These are phyloP conservation scores for Mallateleia sp. DNA, from an alignment of 2,888 invertebrate species.

Conservation along the genomic window DNA sequence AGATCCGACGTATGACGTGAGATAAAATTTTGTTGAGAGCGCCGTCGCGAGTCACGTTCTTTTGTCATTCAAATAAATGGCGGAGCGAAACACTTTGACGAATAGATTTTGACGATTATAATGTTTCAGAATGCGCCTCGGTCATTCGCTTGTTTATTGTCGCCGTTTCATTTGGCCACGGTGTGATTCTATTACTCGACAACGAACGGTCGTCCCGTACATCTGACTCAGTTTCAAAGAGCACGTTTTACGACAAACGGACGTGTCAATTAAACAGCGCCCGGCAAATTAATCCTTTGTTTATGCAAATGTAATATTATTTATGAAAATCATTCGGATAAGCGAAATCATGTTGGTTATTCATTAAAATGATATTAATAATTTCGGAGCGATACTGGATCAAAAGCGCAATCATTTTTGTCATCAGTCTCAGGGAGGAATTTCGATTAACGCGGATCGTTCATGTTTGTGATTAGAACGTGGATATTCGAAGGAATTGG, in stretches of 20 bases:
- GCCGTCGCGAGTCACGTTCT: not conserved
- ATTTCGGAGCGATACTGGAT: too few relatives aligned
- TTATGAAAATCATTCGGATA: too few relatives aligned
- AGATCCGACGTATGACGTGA: too few relatives aligned
- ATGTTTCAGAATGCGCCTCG: conserved; percentile 2
- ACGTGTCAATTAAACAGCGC: conserved; percentile 26
- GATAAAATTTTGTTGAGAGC: too few relatives aligned
- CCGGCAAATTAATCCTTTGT: conserved; percentile 31
- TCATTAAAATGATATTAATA: too few relatives aligned
- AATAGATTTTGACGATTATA: conserved; percentile 21
- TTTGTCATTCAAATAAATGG: not conserved
- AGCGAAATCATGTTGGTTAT: too few relatives aligned
- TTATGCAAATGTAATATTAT: conserved; percentile 1
- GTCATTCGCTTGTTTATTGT: conserved; percentile 31
- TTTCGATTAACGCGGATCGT: too few relatives aligned
- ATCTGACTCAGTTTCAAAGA: conserved; percentile 18
- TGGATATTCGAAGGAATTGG: too few relatives aligned
- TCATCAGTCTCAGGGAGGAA: too few relatives aligned
- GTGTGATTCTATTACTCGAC: conserved; percentile 28
- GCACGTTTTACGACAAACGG: conserved; percentile 30
- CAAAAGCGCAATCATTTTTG: too few relatives aligned
- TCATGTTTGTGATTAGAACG: too few relatives aligned
- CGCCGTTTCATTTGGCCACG: conserved; percentile 6
- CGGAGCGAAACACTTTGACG: conserved; percentile 6
- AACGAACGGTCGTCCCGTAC: not conserved